Percentiles rank a stretch among this genome's conserved stretches.
Conservation (phyloP, 2,113 vertebrate species). For the Seriola dumerili region DNA sequence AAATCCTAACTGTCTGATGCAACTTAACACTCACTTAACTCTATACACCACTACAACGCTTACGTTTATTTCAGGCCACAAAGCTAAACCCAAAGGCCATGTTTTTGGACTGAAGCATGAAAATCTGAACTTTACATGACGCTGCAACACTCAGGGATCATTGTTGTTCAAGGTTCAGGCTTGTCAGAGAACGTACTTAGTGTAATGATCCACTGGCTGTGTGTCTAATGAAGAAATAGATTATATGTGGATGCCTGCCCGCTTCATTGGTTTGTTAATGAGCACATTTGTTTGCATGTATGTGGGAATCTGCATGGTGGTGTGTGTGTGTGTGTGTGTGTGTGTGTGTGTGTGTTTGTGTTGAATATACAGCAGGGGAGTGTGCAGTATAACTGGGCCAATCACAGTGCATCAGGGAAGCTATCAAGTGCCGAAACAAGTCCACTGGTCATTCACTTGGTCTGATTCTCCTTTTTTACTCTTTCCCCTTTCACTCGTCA, state of each 20-base stretch:
- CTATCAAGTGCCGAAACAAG: conserved; percentile 56
- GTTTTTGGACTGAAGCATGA: background rate
- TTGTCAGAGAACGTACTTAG: conserved; percentile 62
- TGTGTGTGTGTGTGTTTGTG: conserved; percentile 13
- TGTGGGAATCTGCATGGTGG: conserved; percentile 12
- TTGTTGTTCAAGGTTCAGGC: conserved; percentile 61
- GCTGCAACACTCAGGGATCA: conserved; percentile 21
- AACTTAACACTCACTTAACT: background rate
- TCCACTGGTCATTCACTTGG: conserved; percentile 62
- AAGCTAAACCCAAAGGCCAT: background rate
- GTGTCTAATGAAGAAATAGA: conserved; percentile 73
- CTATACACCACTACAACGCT: background rate
- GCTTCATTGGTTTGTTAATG: conserved; percentile 70
- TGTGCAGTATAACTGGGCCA: conserved; percentile 63
- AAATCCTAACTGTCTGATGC: conserved; percentile 8
- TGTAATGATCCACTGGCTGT: conserved; percentile 74
- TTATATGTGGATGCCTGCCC: conserved; percentile 60
- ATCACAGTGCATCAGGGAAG: conserved; percentile 60
- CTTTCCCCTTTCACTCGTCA: conserved; percentile 13
- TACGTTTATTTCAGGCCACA: conserved; percentile 17
- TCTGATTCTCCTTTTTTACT: conserved; percentile 39
- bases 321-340: conserved; percentile 6
- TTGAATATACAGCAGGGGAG: conserved; percentile 25
- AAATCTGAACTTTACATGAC: conserved; percentile 43
- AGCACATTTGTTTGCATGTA: conserved; percentile 67